A percentile compares a stretch with the other conserved stretches of the same genome.
phyloP scores from a whole-genome alignment of 2,113 vertebrate species.

The Halichoerus grypus region DNA sequence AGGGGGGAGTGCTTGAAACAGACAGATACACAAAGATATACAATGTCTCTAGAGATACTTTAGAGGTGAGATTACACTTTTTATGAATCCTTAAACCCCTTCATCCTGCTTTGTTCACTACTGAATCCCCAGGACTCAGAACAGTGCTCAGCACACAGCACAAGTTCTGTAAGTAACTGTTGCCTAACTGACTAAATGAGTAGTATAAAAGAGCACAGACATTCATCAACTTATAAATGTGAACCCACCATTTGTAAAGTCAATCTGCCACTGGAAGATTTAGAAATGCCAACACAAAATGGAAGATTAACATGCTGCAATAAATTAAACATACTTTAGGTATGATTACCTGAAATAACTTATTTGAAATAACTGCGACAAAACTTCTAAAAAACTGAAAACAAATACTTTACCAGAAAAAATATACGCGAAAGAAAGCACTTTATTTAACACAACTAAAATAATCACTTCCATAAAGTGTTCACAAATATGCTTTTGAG shows the following conservation, averaged over 20 bases:
- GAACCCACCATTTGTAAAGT: not conserved
- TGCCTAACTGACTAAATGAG: not conserved
- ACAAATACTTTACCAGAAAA: slow-evolving; percentile 21
- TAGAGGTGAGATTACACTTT: not conserved
- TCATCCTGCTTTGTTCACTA: not conserved
- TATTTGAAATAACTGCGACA: not conserved
- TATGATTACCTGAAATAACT: not conserved
- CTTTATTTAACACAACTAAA: not conserved
- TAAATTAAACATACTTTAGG: not conserved
- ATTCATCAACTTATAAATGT: not conserved
- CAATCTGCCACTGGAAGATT: not conserved
- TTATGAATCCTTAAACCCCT: not conserved
- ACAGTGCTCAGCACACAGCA: not conserved
- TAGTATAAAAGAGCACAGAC: not conserved
- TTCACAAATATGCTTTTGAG: not conserved
- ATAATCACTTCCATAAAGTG: slow-evolving; percentile 30
- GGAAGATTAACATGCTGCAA: not conserved
- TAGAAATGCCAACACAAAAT: not conserved
- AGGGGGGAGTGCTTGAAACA: not conserved
- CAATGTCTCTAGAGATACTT: not conserved
- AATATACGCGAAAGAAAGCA: not conserved
- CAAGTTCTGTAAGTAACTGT: too few species aligned
- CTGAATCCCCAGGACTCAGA: not conserved
- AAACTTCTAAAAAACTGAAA: slow-evolving; percentile 28
- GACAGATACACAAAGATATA: not conserved